Base-by-base conservation (phyloP, 2,797 vertebrate species). In the Myotis myotis region DNA sequence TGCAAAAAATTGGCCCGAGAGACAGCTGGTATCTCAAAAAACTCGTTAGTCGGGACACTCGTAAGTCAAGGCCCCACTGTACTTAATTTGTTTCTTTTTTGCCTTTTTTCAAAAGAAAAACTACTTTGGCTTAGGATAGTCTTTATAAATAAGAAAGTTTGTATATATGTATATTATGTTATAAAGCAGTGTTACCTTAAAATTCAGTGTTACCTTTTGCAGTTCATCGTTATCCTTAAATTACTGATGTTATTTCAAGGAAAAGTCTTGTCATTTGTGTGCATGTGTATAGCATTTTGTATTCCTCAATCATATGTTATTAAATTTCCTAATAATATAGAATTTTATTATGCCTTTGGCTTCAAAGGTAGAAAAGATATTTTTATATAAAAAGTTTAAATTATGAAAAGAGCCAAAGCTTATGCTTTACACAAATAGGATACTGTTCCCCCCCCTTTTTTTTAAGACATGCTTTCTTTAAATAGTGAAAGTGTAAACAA, bases 331-430 rank as follows among this genome's bases (percentile, higher is more conserved):
- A 89, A 8, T 1, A 75, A 4, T 66, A 70, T 62, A 85, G 55
- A 83, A 71, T 92, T 92, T 75, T 70, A 22, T 85, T 79, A 38
- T 11, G 47, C 11, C 51, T 94, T 93, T 89, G 66, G 51, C 51
- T 92, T 93, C 47, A 87, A 57, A 94, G 15, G 16, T 81, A 62
- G 62, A 25, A 15, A n/a, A 84, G 9, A 51, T 90, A 72, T 62
- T 93, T 96, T 72, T 84, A 84, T 70, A 30, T 87, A 30, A 92
- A 87, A 95, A 22, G 9, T n/a, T 94, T 19, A 51, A 94, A 88
- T 66, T 91, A 60, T 60, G 41, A 53, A 88, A 64, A 89, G 41
- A 97, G 9, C 57, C 41, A 95, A 71, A 9, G 62, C 5, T 92
- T 92, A 74, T 23, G 49, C 36, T 89, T 91, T 83, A 80, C 66